These are phyloP conservation scores for Hassar affinis DNA, from an alignment of 2,113 vertebrate species.

Conservation along the genomic window DNA sequence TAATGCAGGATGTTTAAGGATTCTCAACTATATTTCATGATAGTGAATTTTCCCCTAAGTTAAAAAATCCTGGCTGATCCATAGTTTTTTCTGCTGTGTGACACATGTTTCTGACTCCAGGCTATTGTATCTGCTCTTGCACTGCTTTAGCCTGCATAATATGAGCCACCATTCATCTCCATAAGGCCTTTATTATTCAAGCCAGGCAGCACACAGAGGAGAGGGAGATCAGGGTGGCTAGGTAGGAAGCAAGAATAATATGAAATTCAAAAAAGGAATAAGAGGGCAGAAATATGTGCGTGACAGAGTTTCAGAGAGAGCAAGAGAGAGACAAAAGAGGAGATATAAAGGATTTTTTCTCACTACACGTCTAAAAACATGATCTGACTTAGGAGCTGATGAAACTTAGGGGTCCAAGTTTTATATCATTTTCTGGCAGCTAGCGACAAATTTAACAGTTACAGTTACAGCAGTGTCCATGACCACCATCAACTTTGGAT, in stretches of 20 bases:
- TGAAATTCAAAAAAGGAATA: constrained; percentile 35
- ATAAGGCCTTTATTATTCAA: constrained; percentile 54
- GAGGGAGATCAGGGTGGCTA: constrained; percentile 8
- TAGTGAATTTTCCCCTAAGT: background rate
- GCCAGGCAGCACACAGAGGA: background rate
- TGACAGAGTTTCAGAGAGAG: constrained; percentile 5
- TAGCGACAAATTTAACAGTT: background rate
- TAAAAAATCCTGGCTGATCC: constrained; percentile 24
- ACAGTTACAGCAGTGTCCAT: background rate
- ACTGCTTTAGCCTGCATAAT: constrained; percentile 56
- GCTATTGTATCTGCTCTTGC: constrained; percentile 61
- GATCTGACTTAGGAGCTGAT: background rate
- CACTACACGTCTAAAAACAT: background rate
- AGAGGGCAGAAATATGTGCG: background rate
- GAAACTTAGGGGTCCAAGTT: background rate
- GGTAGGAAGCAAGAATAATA: constrained; percentile 11
- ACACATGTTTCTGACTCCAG: constrained; percentile 62
- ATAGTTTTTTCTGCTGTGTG: constrained; percentile 50
- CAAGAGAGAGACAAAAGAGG: background rate
- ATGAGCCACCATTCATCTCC: constrained; percentile 60
- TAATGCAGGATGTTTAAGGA: background rate
- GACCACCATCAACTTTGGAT: background rate
- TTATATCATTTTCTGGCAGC: background rate
- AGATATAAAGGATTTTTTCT: background rate
- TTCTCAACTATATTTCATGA: background rate